Evolutionary conservation across 2,797 vertebrate species (phyloP).

Genomic region (Scolopax bukidnonensis): DNA sequence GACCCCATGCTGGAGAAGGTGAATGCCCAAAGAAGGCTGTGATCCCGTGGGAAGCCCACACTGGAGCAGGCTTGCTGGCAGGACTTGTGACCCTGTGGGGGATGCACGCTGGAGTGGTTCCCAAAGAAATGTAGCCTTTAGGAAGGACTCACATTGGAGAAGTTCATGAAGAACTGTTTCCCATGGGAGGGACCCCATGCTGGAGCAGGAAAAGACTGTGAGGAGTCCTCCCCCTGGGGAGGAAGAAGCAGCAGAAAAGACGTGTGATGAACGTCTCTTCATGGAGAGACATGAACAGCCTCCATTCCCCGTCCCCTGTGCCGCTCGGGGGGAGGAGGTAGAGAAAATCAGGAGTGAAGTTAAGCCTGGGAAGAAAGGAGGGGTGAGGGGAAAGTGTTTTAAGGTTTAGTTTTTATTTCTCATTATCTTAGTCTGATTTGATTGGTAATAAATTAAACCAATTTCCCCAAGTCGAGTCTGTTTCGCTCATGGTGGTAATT

Average conservation of each 20-base stretch:
- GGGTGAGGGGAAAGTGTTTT: not conserved
- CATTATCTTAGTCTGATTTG: not conserved
- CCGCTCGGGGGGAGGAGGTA: not conserved
- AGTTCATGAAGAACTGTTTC: not conserved
- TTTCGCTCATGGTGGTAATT: no score
- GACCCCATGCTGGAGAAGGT: not conserved
- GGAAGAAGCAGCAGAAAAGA: not conserved
- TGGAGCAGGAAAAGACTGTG: not conserved
- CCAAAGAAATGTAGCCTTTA: not conserved
- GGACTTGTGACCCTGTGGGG: not conserved
- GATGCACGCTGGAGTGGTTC: not conserved
- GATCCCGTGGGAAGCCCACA: not conserved
- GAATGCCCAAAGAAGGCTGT: not conserved
- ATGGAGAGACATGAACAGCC: not conserved
- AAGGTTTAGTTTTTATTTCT: not conserved
- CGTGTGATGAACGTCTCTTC: not conserved
- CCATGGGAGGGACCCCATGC: not conserved
- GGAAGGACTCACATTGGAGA: not conserved
- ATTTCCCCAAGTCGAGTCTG: not conserved
- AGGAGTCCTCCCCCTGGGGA: not conserved
- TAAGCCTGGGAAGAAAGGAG: not conserved
- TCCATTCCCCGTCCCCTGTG: not conserved
- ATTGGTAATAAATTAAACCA: not conserved
- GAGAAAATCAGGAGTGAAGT: not conserved
- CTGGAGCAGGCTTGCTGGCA: not conserved